A percentile compares a stretch with the other conserved stretches of the same genome.
Conservation (phyloP, 2,797 vertebrate species). For the Anolis apletophallus region DNA sequence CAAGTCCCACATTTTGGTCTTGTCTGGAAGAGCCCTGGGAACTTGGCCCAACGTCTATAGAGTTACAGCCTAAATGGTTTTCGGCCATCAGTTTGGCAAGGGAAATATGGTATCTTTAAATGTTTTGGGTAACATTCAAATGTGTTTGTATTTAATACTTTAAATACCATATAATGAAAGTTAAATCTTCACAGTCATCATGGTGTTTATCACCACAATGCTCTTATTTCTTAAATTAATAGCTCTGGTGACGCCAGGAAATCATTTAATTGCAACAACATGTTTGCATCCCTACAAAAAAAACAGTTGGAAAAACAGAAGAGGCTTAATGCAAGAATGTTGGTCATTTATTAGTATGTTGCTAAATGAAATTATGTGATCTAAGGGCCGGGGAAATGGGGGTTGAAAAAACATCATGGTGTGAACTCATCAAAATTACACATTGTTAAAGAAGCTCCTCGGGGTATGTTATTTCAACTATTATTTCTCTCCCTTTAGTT, state of each 20-base stretch:
- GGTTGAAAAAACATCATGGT: constrained; percentile 70
- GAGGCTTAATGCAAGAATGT: constrained; percentile 62
- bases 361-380: constrained; percentile 70
- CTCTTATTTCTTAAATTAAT: constrained; percentile 55
- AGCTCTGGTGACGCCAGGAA: constrained; percentile 36
- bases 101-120: constrained; percentile 9
- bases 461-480: constrained; percentile 75
- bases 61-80: fast-evolving
- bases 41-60: background rate
- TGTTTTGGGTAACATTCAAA: constrained; percentile 12
- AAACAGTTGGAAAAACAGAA: constrained; percentile 63
- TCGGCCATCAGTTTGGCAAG: background rate
- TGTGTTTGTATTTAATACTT: fast-evolving
- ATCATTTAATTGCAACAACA: constrained; percentile 67
- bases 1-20: no score
- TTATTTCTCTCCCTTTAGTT: constrained; percentile 66
- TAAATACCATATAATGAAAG: background rate
- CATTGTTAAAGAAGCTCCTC: constrained; percentile 76
- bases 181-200: constrained; percentile 20
- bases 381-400: constrained; percentile 49
- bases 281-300: constrained; percentile 59
- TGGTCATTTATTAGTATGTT: constrained; percentile 63
- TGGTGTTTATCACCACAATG: constrained; percentile 26
- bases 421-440: constrained; percentile 73
- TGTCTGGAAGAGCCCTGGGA: no score